Conservation (phyloP, 2,888 invertebrate genomes). For the Busseola fusca region DNA sequence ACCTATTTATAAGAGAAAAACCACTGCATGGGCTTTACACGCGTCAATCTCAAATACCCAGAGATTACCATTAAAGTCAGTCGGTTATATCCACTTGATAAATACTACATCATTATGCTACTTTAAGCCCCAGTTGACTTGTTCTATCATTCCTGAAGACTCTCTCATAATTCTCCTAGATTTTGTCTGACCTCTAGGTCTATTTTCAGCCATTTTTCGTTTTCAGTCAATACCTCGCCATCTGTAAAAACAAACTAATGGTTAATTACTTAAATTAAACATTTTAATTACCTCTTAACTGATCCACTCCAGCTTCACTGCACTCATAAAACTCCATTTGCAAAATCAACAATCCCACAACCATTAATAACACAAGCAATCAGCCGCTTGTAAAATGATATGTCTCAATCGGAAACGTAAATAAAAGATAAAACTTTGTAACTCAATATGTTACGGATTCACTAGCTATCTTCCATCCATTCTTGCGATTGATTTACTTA, state of each 20-base stretch:
- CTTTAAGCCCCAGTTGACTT: neutral
- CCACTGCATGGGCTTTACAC: no score
- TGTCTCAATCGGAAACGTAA: constrained; percentile 85
- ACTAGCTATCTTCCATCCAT: constrained; percentile 75
- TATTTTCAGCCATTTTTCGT: neutral
- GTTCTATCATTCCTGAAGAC: neutral
- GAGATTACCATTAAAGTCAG: no score
- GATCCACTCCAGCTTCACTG: constrained; percentile 7
- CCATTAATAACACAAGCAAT: constrained; percentile 60
- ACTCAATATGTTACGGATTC: constrained; percentile 84
- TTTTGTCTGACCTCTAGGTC: neutral
- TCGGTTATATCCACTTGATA: neutral
- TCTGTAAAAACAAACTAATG: constrained; percentile 34
- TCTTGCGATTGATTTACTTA: constrained; percentile 79
- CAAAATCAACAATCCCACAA: constrained; percentile 74
- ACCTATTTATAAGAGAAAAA: no score
- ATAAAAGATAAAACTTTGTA: constrained; percentile 84
- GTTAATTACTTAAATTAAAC: constrained; percentile 12
- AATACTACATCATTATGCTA: neutral
- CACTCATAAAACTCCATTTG: constrained; percentile 65
- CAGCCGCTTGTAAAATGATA: constrained; percentile 79
- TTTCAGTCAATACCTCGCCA: neutral
- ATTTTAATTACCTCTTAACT: constrained; percentile 13
- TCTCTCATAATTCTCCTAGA: neutral
- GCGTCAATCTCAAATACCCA: no score